These are phyloP conservation scores for Drosophila asahinai DNA, from an alignment of 1,140 invertebrate species.

Conservation along the genomic window DNA sequence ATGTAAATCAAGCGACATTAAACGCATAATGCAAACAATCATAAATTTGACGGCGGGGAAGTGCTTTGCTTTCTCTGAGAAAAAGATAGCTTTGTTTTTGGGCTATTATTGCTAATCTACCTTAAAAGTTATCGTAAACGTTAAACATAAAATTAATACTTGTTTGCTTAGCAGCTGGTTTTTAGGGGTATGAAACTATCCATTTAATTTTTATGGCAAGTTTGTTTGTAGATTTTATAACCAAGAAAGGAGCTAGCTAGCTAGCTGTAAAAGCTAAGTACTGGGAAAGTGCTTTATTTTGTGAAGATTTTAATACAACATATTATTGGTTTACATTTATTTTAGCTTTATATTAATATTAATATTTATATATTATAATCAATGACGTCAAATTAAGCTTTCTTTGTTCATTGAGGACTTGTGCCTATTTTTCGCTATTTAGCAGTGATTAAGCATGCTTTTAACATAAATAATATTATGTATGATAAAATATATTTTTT, in stretches of 20 bases:
- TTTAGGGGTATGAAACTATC: neutral
- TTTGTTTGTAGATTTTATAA: neutral
- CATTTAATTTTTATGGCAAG: neutral
- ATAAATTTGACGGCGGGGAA: constrained; percentile 54
- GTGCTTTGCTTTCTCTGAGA: neutral
- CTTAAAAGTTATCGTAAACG: constrained; percentile 21
- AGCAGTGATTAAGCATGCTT: neutral
- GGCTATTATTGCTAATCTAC: constrained; percentile 7
- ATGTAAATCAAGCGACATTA: constrained; percentile 80
- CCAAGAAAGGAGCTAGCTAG: neutral
- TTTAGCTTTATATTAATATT: neutral
- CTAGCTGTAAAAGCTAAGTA: no score
- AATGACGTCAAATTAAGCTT: no score
- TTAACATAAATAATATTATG: no score
- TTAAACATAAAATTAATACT: constrained; percentile 60
- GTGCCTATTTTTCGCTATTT: no score
- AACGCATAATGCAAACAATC: constrained; percentile 65
- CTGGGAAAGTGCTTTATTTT: neutral
- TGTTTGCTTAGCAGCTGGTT: constrained; percentile 50
- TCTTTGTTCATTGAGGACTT: no score
- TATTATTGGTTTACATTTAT: neutral
- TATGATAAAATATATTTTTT: no score
- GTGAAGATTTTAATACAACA: no score
- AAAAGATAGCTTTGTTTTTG: constrained; percentile 5
- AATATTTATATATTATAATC: neutral